A percentile compares a stretch with the other conserved stretches of the same genome.
Conservation (phyloP, 2,113 vertebrate genomes). For the Tachysurus vachellii region DNA sequence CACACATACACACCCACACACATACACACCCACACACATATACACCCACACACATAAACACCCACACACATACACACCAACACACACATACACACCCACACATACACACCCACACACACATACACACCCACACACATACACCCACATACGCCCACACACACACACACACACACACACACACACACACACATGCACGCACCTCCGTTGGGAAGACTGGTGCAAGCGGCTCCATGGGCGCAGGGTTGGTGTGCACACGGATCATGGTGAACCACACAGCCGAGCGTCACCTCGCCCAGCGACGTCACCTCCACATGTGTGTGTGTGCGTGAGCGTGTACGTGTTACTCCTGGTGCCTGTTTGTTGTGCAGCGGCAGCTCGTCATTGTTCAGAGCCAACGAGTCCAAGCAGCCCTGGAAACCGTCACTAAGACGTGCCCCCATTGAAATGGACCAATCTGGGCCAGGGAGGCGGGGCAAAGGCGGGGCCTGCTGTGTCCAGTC, state of each 20-base stretch:
- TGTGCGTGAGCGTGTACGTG: conserved; percentile 58
- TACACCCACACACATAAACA: no score
- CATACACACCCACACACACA: no score
- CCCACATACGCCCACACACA: no score
- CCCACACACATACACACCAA: no score
- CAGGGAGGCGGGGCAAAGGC: conserved; percentile 76
- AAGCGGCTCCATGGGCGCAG: conserved; percentile 89
- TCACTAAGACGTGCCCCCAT: conserved; percentile 86
- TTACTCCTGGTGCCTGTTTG: conserved; percentile 76
- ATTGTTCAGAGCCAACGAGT: conserved; percentile 87
- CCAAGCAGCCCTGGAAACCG: conserved; percentile 96
- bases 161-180: conserved; percentile 17
- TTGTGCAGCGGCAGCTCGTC: conserved; percentile 92
- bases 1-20: no score
- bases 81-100: no score
- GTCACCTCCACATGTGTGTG: conserved; percentile 83
- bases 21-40: no score
- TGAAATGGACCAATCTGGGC: conserved; percentile 83
- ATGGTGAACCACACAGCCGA: conserved; percentile 91
- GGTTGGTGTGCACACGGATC: conserved; percentile 86
- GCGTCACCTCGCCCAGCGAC: conserved; percentile 88
- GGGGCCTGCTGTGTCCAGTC: conserved; percentile 85
- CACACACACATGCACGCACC: conserved; percentile 72
- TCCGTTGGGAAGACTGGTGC: conserved; percentile 83
- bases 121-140: no score